Evolutionary conservation across 2,113 vertebrate species (phyloP).

Genomic region (Sceloporus undulatus): DNA sequence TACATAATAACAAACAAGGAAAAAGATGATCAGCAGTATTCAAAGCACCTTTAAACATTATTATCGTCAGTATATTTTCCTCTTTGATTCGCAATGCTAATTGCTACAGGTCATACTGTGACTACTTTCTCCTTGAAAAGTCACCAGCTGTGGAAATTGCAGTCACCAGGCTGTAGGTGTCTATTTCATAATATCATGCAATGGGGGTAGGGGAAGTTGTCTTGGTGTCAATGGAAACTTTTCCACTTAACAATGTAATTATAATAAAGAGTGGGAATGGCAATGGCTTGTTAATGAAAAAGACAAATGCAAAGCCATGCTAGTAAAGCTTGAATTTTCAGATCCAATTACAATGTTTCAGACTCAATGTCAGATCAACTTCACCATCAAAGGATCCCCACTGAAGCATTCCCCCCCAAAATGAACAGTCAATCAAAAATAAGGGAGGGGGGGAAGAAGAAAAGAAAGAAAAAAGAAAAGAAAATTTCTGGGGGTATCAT

Average conservation of each 20-base stretch:
- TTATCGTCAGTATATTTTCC: not conserved
- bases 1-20: constrained; percentile 23
- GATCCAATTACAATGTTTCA: constrained; percentile 18
- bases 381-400: constrained; percentile 48
- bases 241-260: constrained; percentile 52
- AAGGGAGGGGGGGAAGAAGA: not conserved
- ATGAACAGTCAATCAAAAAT: constrained; percentile 63
- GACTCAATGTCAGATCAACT: constrained; percentile 30
- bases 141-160: constrained; percentile 78
- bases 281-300: constrained; percentile 14
- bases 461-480: constrained; percentile 29
- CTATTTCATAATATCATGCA: constrained; percentile 58
- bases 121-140: constrained; percentile 53
- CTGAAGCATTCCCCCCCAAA: constrained; percentile 44
- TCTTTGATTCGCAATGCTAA: constrained; percentile 54
- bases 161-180: constrained; percentile 75
- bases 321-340: constrained; percentile 41
- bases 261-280: not conserved
- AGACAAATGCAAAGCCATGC: constrained; percentile 43
- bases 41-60: constrained; percentile 72
- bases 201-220: constrained; percentile 26
- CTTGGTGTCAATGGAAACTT: constrained; percentile 41
- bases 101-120: constrained; percentile 37
- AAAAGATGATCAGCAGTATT: constrained; percentile 41
- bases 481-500: constrained; percentile 35